These are phyloP conservation scores for Sitobion miscanthi DNA, from an alignment of 1,140 invertebrate genomes.

Conservation along the genomic window DNA sequence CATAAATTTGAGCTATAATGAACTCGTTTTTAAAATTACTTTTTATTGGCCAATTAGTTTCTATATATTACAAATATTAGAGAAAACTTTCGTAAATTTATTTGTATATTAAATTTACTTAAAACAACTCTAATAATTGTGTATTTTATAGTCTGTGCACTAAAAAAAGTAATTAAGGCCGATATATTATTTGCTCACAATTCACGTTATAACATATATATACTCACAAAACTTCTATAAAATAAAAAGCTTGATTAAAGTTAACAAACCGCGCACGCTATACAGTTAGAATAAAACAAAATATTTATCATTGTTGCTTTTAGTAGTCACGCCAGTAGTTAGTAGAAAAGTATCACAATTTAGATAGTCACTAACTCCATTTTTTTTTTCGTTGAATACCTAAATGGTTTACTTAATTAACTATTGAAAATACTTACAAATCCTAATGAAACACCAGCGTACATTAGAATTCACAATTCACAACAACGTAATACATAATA, in stretches of 20 bases:
- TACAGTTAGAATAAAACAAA: background rate
- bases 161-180: background rate
- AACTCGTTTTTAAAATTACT: background rate
- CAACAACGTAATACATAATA: background rate
- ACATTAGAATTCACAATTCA: background rate
- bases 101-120: background rate
- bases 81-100: background rate
- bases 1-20: background rate
- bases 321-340: background rate
- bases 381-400: background rate
- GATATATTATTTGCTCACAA: background rate
- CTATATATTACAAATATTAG: background rate
- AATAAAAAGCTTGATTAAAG: background rate
- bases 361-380: background rate
- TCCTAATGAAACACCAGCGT: background rate
- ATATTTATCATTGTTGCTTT: background rate
- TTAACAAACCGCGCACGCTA: background rate
- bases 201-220: background rate
- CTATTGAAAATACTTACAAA: background rate
- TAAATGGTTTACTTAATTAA: background rate
- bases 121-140: background rate
- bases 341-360: background rate
- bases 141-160: background rate
- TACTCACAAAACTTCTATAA: background rate
- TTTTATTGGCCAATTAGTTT: background rate